Percentiles rank a stretch among this genome's conserved stretches.
These are phyloP conservation scores for Sylvicapra grimmia DNA, from an alignment of 2,113 vertebrate genomes.

Conservation along the genomic window DNA sequence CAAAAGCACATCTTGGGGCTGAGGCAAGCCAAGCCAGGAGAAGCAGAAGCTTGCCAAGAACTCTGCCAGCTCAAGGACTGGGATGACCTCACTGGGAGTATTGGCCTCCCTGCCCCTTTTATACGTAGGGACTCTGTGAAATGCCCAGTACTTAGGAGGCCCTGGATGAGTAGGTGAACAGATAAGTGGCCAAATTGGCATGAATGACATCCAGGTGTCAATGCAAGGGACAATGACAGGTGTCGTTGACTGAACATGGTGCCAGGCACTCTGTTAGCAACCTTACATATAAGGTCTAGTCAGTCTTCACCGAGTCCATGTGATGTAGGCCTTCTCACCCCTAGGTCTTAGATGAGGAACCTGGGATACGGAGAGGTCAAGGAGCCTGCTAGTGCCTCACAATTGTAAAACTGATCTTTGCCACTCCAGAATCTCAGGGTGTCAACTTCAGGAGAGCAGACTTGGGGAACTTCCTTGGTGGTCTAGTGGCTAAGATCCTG, in stretches of 20 bases:
- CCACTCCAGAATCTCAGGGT: neutral
- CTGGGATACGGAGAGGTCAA: neutral
- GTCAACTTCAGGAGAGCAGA: neutral
- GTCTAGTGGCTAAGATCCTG: neutral
- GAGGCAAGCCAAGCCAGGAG: conserved; percentile 21
- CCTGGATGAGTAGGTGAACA: neutral
- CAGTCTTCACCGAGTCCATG: neutral
- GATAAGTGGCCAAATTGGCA: neutral
- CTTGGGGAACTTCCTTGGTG: neutral
- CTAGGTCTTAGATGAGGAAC: neutral
- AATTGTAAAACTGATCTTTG: neutral
- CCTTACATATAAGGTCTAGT: neutral
- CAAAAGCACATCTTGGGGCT: conserved; percentile 19
- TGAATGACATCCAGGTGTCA: neutral
- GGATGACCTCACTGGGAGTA: neutral
- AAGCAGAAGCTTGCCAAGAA: conserved; percentile 36
- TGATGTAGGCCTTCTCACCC: neutral
- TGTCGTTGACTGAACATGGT: neutral
- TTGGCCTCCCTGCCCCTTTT: neutral
- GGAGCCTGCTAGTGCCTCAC: neutral
- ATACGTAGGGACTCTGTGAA: neutral
- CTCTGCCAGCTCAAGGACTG: neutral
- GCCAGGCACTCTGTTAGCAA: neutral
- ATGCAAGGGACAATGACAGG: neutral
- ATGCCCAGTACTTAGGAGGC: neutral